phyloP scores from a whole-genome alignment of 2,797 vertebrate genomes.

The Mormyrus hasselquistii region DNA sequence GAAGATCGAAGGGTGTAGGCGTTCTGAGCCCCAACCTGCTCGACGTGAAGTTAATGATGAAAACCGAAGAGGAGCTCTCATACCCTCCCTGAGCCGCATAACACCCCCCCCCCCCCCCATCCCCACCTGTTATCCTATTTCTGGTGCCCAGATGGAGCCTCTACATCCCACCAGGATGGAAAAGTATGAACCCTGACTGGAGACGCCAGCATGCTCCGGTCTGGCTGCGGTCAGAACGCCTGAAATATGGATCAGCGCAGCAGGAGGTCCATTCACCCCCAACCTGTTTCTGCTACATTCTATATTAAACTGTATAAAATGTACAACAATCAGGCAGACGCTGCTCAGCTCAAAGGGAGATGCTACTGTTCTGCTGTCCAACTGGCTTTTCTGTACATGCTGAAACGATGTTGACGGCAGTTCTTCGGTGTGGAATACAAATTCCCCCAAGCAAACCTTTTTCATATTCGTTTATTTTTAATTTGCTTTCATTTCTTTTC shows the following conservation, averaged over 20 bases:
- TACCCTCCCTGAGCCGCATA: not conserved
- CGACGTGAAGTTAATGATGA: not conserved
- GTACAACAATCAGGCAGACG: not conserved
- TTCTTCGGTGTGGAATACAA: not conserved
- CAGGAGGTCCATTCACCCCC: not conserved
- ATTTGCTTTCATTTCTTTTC: constrained; percentile 11
- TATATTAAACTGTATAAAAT: not conserved
- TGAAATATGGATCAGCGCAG: not conserved
- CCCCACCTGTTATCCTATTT: not conserved
- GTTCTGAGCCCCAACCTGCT: not conserved
- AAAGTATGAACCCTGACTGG: not conserved
- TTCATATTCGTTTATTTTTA: not conserved
- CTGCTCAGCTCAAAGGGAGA: not conserved
- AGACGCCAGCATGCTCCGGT: not conserved
- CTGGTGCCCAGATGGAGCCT: not conserved
- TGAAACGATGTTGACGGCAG: not conserved
- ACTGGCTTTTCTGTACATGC: not conserved
- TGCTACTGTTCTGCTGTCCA: not conserved
- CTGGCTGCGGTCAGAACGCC: not conserved
- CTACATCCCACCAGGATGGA: constrained; percentile 2
- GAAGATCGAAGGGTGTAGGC: not conserved
- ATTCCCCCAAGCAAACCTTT: not conserved
- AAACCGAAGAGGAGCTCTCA: not conserved
- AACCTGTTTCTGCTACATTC: not conserved
- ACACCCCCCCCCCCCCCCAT: not conserved